These are phyloP conservation scores for Apomyelois bistriatella DNA, from an alignment of 2,888 invertebrate genomes.

Conservation along the genomic window DNA sequence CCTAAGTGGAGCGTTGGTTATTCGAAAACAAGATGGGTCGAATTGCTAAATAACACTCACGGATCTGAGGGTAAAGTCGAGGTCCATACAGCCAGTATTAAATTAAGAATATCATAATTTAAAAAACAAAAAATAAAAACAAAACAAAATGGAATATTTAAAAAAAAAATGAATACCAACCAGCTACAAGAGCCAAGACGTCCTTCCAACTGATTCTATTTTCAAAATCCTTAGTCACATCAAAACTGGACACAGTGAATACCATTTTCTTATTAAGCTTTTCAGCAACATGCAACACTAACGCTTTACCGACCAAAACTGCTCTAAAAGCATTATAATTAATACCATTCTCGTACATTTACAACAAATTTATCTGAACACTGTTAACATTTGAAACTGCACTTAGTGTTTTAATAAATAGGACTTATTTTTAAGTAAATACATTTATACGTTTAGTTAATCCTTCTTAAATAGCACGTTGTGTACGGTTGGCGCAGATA, in stretches of 20 bases:
- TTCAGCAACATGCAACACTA: background rate
- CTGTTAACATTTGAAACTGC: background rate
- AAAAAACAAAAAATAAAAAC: background rate
- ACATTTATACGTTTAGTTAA: background rate
- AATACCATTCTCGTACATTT: slow-evolving; percentile 1
- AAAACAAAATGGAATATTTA: too few species aligned
- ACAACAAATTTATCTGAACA: background rate
- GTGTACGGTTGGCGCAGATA: background rate
- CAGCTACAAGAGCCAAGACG: background rate
- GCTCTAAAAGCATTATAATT: slow-evolving; percentile 2
- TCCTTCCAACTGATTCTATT: slow-evolving; percentile 1
- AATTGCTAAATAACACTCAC: too few species aligned
- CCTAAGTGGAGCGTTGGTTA: too few species aligned
- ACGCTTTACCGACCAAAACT: slow-evolving; percentile 7
- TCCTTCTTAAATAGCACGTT: slow-evolving; percentile 1
- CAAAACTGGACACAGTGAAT: slow-evolving; percentile 5
- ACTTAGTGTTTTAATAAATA: background rate
- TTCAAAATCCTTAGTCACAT: slow-evolving; percentile 4
- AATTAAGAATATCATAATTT: too few species aligned
- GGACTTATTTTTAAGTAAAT: background rate
- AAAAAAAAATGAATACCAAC: background rate
- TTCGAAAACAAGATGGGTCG: too few species aligned
- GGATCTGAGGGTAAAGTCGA: too few species aligned
- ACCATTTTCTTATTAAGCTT: slow-evolving; percentile 4
- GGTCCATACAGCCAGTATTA: background rate